Conservation (phyloP, 92 coral and sea anemone species). For the Nematostella vectensis region DNA sequence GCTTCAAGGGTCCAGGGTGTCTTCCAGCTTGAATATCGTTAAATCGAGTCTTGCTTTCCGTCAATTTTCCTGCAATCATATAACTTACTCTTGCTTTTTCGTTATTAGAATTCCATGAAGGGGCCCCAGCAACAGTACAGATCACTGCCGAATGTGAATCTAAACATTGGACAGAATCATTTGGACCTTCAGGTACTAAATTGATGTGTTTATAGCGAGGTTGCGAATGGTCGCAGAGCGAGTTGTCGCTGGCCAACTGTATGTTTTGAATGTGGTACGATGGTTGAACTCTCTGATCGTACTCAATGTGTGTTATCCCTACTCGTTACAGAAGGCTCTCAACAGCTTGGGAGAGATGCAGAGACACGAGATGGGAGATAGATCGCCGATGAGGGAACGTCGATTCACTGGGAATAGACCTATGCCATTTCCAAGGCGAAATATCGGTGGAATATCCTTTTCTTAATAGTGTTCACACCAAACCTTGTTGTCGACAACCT, state of each 20-base stretch:
- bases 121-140: slow-evolving; percentile 58
- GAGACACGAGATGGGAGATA: slow-evolving; percentile 40
- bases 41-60: neutral
- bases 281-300: too few species aligned
- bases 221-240: too few species aligned
- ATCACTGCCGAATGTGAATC: slow-evolving; percentile 78
- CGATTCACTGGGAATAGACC: slow-evolving; percentile 56
- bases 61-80: slow-evolving; percentile 13
- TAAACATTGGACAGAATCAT: slow-evolving; percentile 58
- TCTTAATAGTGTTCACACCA: slow-evolving; percentile 8
- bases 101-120: slow-evolving; percentile 52
- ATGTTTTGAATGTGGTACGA: too few species aligned
- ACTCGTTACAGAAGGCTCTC: slow-evolving; percentile 55
- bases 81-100: slow-evolving; percentile 28
- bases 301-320: slow-evolving; percentile 18
- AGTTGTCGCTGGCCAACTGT: too few species aligned
- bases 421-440: slow-evolving; percentile 37
- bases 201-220: neutral
- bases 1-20: neutral
- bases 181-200: slow-evolving; percentile 72
- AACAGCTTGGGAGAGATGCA: slow-evolving; percentile 57
- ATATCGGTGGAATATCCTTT: slow-evolving; percentile 70
- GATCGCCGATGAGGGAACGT: slow-evolving; percentile 60
- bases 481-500: neutral
- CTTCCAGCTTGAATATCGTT: neutral